A percentile compares a stretch with the other conserved stretches of the same genome.
Evolutionary conservation across 1,140 invertebrate genomes (phyloP).

Genomic region (Drosophila ercepeae): DNA sequence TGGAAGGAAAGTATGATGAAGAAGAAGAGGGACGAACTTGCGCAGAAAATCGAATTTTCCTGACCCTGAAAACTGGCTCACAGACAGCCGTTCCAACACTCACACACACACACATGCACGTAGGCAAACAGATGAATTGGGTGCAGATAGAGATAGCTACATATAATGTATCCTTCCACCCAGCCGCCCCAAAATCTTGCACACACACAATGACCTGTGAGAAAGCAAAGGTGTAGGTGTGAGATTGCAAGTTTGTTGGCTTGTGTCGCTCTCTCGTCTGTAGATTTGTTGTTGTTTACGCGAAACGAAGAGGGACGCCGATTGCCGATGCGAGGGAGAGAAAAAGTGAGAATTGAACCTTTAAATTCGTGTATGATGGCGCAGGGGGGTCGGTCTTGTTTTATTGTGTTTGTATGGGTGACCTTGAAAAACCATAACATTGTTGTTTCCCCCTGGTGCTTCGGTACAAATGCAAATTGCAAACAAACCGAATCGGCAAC

Average conservation of each 20-base stretch:
- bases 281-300: slow-evolving; percentile 4
- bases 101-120: slow-evolving; percentile 10
- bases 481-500: slow-evolving; percentile 64
- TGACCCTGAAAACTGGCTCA: slow-evolving; percentile 73
- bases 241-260: slow-evolving; percentile 46
- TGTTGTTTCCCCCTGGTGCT: slow-evolving; percentile 51
- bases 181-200: slow-evolving; percentile 35
- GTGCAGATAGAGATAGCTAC: slow-evolving; percentile 27
- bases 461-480: slow-evolving; percentile 71
- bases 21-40: slow-evolving; percentile 12
- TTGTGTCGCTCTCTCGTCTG: slow-evolving; percentile 39
- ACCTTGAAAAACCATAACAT: slow-evolving; percentile 79
- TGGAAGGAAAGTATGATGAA: slow-evolving; percentile 22
- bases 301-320: slow-evolving; percentile 9
- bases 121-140: not conserved
- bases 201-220: slow-evolving; percentile 4
- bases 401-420: slow-evolving; percentile 46
- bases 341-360: slow-evolving; percentile 35
- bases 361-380: slow-evolving; percentile 18
- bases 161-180: slow-evolving; percentile 61
- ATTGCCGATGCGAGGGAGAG: slow-evolving; percentile 6
- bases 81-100: slow-evolving; percentile 48
- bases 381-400: slow-evolving; percentile 30
- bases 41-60: slow-evolving; percentile 75
- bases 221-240: slow-evolving; percentile 6